Conservation (phyloP, 2,888 invertebrate genomes). For the Prenolepis imparis region DNA sequence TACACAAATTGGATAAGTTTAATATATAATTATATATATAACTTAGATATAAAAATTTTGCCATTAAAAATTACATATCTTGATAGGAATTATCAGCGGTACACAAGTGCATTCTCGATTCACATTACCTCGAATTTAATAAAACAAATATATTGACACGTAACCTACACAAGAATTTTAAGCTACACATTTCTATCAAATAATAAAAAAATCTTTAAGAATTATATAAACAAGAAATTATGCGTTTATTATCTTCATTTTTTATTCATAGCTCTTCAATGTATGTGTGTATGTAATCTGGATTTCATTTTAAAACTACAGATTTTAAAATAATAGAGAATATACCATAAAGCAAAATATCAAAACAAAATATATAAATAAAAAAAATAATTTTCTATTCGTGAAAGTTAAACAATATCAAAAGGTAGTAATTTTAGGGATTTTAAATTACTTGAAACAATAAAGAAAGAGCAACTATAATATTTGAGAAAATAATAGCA, state of each 20-base stretch:
- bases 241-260: background rate
- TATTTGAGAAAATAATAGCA: background rate
- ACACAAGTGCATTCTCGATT: background rate
- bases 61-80: background rate
- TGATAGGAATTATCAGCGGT: background rate
- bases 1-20: background rate
- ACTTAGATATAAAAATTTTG: background rate
- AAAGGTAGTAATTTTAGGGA: background rate
- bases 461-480: background rate
- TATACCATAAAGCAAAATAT: background rate
- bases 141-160: background rate
- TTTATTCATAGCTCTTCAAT: background rate
- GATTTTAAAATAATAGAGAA: background rate
- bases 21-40: conserved; percentile 8
- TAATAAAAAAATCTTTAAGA: background rate
- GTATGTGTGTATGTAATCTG: background rate
- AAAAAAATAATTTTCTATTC: background rate
- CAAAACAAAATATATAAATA: background rate
- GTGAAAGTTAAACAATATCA: background rate
- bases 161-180: no score
- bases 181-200: background rate
- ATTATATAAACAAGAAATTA: background rate
- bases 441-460: background rate
- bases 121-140: background rate
- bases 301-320: background rate